Evolutionary conservation across 2,797 vertebrate species (phyloP).

Genomic region (Mus spretus): DNA sequence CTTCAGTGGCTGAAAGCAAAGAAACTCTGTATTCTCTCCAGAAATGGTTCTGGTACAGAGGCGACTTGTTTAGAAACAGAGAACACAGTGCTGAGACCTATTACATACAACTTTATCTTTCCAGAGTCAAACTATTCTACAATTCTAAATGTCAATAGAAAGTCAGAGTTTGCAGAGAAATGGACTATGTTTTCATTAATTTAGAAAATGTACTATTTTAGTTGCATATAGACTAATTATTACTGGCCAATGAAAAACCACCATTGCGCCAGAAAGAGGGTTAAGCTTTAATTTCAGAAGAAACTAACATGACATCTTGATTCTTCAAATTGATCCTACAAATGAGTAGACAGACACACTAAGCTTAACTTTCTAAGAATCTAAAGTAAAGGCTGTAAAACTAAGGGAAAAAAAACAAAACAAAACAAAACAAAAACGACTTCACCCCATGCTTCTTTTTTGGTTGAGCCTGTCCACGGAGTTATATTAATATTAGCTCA

Average conservation of each 20-base stretch:
- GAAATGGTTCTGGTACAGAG: slow-evolving; percentile 1
- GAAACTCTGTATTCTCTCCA: slow-evolving; percentile 22
- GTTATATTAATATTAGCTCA: neutral
- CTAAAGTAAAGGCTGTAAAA: neutral
- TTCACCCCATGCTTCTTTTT: neutral
- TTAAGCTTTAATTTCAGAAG: slow-evolving; percentile 1
- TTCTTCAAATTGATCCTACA: neutral
- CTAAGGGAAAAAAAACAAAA: neutral
- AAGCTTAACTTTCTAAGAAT: neutral
- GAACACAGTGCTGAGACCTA: neutral
- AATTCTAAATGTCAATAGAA: neutral
- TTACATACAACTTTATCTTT: neutral
- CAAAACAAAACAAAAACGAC: neutral
- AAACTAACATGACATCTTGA: neutral
- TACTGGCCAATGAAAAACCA: neutral
- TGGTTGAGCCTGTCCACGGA: neutral
- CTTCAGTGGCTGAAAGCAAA: neutral
- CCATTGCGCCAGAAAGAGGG: neutral
- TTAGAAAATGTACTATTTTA: neutral
- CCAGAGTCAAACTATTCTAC: neutral
- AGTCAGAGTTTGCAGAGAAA: neutral
- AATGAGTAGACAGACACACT: neutral
- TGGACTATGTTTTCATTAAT: neutral
- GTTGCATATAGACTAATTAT: neutral
- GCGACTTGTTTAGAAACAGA: slow-evolving; percentile 1